Base-by-base conservation (phyloP, 2,113 vertebrate genomes). In the Strigops habroptila region DNA sequence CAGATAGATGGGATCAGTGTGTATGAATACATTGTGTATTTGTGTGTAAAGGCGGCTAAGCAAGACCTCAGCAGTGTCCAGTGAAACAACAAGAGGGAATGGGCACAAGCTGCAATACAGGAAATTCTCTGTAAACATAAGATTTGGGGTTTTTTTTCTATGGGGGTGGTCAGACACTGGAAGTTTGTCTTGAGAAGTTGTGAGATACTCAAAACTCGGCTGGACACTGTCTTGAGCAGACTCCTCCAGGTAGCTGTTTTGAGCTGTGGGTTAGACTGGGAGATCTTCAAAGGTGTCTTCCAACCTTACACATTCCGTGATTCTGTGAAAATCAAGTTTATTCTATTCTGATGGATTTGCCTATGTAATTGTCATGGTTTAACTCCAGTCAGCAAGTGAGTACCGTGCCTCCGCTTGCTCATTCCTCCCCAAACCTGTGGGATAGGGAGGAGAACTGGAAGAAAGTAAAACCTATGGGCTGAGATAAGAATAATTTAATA, bases 71-170 rank as follows among this genome's bases (percentile, higher is more conserved):
- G 25, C 10, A 55, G 44, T 70, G 41, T 67, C 37, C 62, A 82
- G 22, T 22, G 31, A 68, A 57, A 82, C 37, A 19, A 28, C 41
- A 77, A 64, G 64, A 65, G 8, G 12, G 22, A 53, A 10, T n/a
- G 27, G 12, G 12, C n/a, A 41, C 48, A 76, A 46, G 25, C 13
- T 51, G 13, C 33, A 64, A 11, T 51, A 60, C 10, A 77, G 49
- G 39, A 57, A 77, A 51, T 69, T 71, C 10, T 71, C 28, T 46
- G 18, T 78, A 57, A 82, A 39, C 5, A 0, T 55, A 28, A 60
- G 15, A 41, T 9, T 31, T n/a, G 8, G 12, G 4, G 0, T 5
- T 21, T 44, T 64, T 62, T 46, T 25, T 17, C 35, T 43, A 3
- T 43, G 49, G 33, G 35, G 4, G 1, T 84, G 12, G 24, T 87